Conservation (phyloP, 2,113 vertebrate genomes). For the Malurus melanocephalus region DNA sequence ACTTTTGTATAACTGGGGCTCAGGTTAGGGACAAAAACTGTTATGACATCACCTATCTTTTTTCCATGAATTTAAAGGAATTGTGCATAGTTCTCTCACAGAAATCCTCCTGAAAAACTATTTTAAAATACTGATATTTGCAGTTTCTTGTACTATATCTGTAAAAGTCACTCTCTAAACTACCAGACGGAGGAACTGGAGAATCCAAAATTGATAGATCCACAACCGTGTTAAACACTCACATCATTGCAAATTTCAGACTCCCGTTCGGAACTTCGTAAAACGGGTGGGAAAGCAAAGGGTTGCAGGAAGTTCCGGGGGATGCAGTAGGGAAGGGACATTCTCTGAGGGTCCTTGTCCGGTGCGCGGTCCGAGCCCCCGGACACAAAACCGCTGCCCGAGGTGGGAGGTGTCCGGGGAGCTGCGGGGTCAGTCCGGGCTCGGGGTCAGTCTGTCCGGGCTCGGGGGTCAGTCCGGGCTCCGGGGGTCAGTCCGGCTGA, state of each 20-base stretch:
- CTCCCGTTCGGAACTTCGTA: background rate
- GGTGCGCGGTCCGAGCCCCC: too few species aligned
- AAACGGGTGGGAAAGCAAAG: background rate
- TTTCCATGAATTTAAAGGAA: background rate
- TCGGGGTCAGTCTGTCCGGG: too few species aligned
- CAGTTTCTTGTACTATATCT: background rate
- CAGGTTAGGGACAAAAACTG: background rate
- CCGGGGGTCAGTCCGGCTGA: too few species aligned
- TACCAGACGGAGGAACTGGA: background rate
- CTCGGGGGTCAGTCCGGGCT: too few species aligned
- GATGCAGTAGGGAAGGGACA: background rate
- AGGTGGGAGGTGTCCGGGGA: too few species aligned
- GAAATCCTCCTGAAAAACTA: background rate
- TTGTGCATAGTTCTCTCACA: background rate
- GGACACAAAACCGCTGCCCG: too few species aligned
- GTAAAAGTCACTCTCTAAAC: background rate
- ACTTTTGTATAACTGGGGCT: background rate
- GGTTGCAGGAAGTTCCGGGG: background rate
- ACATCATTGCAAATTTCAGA: rapidly evolving
- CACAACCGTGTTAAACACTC: background rate
- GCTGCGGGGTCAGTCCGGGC: too few species aligned
- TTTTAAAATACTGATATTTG: background rate
- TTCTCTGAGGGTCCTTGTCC: background rate
- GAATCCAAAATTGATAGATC: background rate
- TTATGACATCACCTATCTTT: background rate